phyloP scores from a whole-genome alignment of 2,888 invertebrate species.

The Oscheius sp. region DNA sequence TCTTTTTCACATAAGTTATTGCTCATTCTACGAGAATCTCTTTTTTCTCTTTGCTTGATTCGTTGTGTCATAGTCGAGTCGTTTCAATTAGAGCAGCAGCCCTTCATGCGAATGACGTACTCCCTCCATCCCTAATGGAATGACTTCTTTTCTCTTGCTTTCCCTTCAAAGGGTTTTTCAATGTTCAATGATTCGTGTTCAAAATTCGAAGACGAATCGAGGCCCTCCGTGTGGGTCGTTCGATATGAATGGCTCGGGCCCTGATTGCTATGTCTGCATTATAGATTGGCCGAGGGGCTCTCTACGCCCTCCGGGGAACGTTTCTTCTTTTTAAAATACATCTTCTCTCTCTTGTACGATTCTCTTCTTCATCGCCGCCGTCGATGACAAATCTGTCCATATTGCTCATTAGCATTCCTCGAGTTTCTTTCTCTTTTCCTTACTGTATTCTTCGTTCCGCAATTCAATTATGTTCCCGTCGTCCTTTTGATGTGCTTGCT shows the following conservation, averaged over 20 bases:
- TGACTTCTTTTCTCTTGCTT: no score
- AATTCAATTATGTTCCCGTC: not conserved
- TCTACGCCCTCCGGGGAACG: not conserved
- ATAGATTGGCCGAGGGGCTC: constrained; percentile 16
- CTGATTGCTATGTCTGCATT: constrained; percentile 31
- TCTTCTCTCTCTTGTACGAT: not conserved
- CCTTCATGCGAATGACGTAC: no score
- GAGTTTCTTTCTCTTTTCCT: not conserved
- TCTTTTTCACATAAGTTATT: no score
- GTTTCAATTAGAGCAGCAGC: no score
- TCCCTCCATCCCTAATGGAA: no score
- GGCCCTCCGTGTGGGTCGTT: constrained; percentile 4
- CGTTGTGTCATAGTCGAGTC: no score
- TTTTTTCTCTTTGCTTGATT: no score
- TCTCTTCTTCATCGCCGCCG: not conserved
- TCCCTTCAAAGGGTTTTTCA: no score
- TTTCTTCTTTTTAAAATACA: not conserved
- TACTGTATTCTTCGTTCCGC: no score
- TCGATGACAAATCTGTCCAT: constrained; percentile 1
- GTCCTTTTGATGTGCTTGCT: not conserved
- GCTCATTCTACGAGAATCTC: no score
- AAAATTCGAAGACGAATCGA: no score
- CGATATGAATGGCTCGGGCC: constrained; percentile 20
- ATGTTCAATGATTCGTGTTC: no score
- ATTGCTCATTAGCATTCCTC: constrained; percentile 7